Evolutionary conservation across 2,113 vertebrate species (phyloP).

Genomic region (Myiagra hebetior): DNA sequence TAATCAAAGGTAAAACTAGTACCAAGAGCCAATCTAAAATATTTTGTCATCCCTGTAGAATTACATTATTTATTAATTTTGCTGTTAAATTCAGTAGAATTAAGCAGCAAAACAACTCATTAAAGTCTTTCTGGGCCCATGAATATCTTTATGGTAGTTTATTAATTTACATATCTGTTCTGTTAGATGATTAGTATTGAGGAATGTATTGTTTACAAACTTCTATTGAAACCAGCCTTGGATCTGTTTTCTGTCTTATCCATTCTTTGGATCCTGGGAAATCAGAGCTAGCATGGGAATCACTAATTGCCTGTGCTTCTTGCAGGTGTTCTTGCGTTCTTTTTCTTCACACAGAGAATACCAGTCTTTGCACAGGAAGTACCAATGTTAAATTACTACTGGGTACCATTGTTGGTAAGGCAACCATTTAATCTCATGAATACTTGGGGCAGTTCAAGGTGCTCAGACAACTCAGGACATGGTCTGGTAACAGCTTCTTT

Average conservation of each 20-base stretch:
- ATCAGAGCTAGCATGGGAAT: background rate
- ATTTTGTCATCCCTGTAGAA: background rate
- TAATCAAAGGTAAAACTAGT: background rate
- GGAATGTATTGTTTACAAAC: background rate
- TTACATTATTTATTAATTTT: background rate
- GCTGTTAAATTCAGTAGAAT: background rate
- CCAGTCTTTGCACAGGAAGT: constrained; percentile 79
- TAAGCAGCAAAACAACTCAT: background rate
- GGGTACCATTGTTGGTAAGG: constrained; percentile 93
- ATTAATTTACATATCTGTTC: background rate
- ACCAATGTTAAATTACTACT: constrained; percentile 89
- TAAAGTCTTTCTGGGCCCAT: background rate
- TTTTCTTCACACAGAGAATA: constrained; percentile 89
- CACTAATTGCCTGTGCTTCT: constrained; percentile 10
- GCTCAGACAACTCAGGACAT: background rate
- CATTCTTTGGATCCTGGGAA: background rate
- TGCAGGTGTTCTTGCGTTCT: constrained; percentile 88
- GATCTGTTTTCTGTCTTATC: background rate
- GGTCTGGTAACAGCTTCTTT: background rate
- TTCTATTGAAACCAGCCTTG: background rate
- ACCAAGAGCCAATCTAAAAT: background rate
- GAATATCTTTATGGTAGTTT: background rate
- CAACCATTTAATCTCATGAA: background rate
- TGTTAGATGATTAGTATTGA: background rate
- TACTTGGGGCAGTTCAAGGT: background rate